Conservation (phyloP, 92 coral and sea anemone species). For the Phenganax marumi region DNA sequence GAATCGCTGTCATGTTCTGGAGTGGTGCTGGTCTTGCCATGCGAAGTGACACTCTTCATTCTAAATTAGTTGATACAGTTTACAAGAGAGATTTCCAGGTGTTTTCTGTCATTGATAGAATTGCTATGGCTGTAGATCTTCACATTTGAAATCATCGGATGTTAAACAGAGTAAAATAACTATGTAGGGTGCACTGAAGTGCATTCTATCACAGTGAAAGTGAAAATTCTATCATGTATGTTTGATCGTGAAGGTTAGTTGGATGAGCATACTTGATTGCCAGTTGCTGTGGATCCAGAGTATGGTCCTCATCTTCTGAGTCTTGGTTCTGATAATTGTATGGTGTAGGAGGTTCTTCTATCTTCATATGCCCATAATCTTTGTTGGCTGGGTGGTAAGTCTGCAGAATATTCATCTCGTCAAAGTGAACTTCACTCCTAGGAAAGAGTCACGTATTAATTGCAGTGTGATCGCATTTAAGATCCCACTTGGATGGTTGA, state of each 20-base stretch:
- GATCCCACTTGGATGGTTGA: too few relatives aligned
- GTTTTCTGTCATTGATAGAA: neutral
- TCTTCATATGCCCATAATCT: slow-evolving; percentile 98
- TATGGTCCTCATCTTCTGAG: slow-evolving; percentile 57
- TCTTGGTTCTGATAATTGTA: slow-evolving; percentile 74
- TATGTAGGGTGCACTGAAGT: neutral
- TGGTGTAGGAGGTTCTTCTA: slow-evolving; percentile 93
- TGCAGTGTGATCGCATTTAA: too few relatives aligned
- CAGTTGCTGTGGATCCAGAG: slow-evolving; percentile 68
- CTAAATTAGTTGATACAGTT: neutral
- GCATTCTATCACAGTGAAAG: too few relatives aligned
- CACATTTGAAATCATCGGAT: neutral
- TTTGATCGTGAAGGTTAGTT: too few relatives aligned
- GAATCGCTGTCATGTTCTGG: slow-evolving; percentile 52
- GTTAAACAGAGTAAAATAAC: neutral
- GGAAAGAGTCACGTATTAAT: neutral
- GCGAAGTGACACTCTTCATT: slow-evolving; percentile 32
- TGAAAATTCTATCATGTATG: too few relatives aligned
- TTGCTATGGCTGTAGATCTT: neutral
- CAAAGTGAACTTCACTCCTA: slow-evolving; percentile 77
- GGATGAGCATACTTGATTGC: slow-evolving; percentile 42
- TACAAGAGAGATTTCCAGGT: neutral
- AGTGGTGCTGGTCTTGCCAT: neutral
- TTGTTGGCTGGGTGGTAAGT: slow-evolving; percentile 94
- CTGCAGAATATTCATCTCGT: slow-evolving; percentile 95